Percentiles rank a stretch among this genome's conserved stretches.
These are phyloP conservation scores for Chironex yamaguchii DNA, from an alignment of 30 jellyfish, hydroid and myxozoan genomes.

Conservation along the genomic window DNA sequence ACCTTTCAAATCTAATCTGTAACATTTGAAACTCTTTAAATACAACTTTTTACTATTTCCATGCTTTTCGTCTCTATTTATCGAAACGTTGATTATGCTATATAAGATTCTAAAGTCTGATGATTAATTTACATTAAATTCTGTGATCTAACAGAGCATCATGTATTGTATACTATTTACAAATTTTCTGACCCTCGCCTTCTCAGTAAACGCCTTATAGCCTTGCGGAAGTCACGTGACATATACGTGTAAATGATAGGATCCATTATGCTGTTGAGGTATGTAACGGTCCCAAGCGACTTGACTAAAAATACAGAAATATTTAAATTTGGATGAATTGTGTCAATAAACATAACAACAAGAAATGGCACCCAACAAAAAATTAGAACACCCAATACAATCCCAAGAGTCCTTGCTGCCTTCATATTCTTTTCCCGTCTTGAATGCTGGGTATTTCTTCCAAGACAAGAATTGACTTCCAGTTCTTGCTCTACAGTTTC, in stretches of 20 bases:
- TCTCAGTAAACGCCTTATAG: constrained; percentile 61
- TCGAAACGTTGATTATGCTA: too few relatives aligned
- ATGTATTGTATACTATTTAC: too few relatives aligned
- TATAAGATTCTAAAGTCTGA: too few relatives aligned
- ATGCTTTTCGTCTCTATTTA: too few relatives aligned
- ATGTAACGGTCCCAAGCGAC: constrained; percentile 81
- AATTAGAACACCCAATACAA: constrained; percentile 78
- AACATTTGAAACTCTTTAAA: too few relatives aligned
- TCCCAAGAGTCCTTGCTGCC: constrained; percentile 93
- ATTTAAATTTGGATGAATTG: neutral
- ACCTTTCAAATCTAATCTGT: too few relatives aligned
- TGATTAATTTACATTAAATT: too few relatives aligned
- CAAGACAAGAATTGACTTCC: constrained; percentile 60
- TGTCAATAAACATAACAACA: constrained; percentile 60
- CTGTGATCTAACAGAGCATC: too few relatives aligned
- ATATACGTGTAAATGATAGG: constrained; percentile 87
- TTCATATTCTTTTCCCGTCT: constrained; percentile 76
- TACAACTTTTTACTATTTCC: too few relatives aligned
- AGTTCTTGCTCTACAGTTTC: constrained; percentile 65
- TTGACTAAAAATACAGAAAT: constrained; percentile 75
- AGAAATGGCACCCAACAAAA: constrained; percentile 91
- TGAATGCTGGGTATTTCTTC: neutral
- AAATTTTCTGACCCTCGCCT: constrained; percentile 41
- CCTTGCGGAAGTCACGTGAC: constrained; percentile 83
- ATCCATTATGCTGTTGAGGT: constrained; percentile 80